Evolutionary conservation across 1,140 invertebrate species (phyloP), one percentile per base, ranked within the genome.

Genomic region (Drosophila pseudoobscura): DNA sequence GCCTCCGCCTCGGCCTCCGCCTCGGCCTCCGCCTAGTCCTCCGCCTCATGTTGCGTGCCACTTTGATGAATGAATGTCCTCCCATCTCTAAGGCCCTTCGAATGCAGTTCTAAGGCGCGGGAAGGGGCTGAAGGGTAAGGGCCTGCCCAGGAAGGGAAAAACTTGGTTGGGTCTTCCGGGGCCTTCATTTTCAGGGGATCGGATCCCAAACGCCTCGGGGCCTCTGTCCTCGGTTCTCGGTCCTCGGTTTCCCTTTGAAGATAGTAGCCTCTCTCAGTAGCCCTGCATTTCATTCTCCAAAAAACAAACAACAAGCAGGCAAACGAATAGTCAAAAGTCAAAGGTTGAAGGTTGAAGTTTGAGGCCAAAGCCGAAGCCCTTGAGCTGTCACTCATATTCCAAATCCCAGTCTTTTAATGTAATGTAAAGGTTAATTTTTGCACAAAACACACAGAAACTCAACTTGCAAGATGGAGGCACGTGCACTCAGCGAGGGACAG

Each of bases 41-140:
- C 35, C 24, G 13, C 43, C 49, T 73, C 80, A 69, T 85, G 80
- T 84, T 84, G 66, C 80, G 80, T 84, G 80, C 52, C 72, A 84
- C 84, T 84, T 84, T 84, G 80, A 84, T 85, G 82, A 84, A 84
- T 84, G 24, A 26, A 0, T 26, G 6, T 6, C 29, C 29, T 2
- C 29, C 29, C 8, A 7, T 11, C 35, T 5, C 1, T 1, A 3
- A 13, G 4, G 61, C 52, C 53, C 53, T 46, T 64, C 50, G 58
- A 68, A 77, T 77, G 72, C 73, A 74, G 54, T 74, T 80, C 74
- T 76, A 46, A 58, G 56, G 60, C 52, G 31, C 55, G 63, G 50
- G 62, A 68, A 57, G 45, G 49, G 63, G 80, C 84, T 84, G 75
- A 82, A 20, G 20, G 20, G 74, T 17, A 17, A 17, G 17, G 17